Conservation (phyloP, 2,888 invertebrate species). For the Oasisia sp. region DNA sequence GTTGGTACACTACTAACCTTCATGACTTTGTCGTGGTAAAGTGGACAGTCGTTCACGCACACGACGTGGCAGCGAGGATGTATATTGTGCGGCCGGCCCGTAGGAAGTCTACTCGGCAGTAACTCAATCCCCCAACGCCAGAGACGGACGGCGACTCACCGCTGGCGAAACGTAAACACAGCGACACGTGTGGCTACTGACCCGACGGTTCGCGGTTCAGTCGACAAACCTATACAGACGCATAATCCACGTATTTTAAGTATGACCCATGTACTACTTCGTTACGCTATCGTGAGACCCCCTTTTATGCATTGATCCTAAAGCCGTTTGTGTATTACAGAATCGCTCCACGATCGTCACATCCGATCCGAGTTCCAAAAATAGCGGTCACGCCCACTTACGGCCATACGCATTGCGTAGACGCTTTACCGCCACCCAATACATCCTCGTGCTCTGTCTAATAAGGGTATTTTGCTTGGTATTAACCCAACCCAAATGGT, state of each 20-base stretch:
- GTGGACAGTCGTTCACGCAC: not conserved
- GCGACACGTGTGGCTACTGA: not conserved
- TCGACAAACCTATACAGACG: not conserved
- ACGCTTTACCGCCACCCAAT: not conserved
- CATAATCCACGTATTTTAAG: not conserved
- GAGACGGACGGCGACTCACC: constrained; percentile 2
- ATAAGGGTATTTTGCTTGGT: not conserved
- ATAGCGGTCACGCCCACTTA: not conserved
- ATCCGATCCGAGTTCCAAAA: not conserved
- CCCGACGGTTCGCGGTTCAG: not conserved
- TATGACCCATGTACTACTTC: not conserved
- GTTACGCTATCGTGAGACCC: not conserved
- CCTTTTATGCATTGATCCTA: not conserved
- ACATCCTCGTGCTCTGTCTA: not conserved
- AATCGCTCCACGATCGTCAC: not conserved
- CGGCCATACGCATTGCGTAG: not conserved
- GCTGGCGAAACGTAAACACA: constrained; percentile 1
- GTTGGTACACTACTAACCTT: not conserved
- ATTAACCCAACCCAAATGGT: not conserved
- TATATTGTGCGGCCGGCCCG: not conserved
- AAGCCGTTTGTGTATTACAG: not conserved
- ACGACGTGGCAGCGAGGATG: constrained; percentile 13
- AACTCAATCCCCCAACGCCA: constrained; percentile 10
- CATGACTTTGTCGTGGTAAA: not conserved
- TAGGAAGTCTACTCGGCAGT: constrained; percentile 13